Base-by-base conservation (phyloP, 2,797 vertebrate genomes). In the Amniataba percoides region DNA sequence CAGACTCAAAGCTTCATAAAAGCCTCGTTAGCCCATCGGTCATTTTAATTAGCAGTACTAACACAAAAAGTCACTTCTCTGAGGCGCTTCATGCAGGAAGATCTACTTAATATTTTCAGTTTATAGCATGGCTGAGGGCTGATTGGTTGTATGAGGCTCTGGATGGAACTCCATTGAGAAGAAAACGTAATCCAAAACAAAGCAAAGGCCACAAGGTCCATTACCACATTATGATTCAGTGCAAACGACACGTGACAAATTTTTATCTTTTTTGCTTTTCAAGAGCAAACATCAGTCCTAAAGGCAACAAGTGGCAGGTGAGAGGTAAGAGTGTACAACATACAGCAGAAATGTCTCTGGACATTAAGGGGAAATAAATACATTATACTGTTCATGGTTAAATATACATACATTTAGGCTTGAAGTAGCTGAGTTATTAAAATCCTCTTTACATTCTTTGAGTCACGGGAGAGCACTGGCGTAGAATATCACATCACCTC, bases 301-400 rank as follows among this genome's bases (percentile, higher is more conserved):
- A 89, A 87, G 88, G 83, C 90, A 91, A 68, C 64, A 40, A 31
- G 48, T 70, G 77, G 67, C 51, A 79, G 55, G n/a, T 56, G 52
- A 76, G 84, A 86, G 81, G 80, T 86, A 60, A 64, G 8, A 62
- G 45, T 55, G 62, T 70, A 40, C 56, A 73, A 70, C 2, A 11
- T 15, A 58, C 80, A 84, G 72, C 74, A 62, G 53, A 71, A 59
- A 58, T 5, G 23, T 75, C 49, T 83, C 64, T 31, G 65, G 13
- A 74, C 61, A 61, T 21, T 45, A 80, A 70, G 65, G 1, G n/a
- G 23, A 36, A 65, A 78, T 85, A 77, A 86, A 87, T 81, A 85
- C 27, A 73, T n/a, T 4, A n/a, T 18, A 18, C 1, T 23, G 23
- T 27, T 21, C 9, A 66, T 45, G 52, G 1, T 66, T 80, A 45